These are phyloP conservation scores for Desmodus rotundus DNA, from an alignment of 2,113 vertebrate species.

Conservation along the genomic window DNA sequence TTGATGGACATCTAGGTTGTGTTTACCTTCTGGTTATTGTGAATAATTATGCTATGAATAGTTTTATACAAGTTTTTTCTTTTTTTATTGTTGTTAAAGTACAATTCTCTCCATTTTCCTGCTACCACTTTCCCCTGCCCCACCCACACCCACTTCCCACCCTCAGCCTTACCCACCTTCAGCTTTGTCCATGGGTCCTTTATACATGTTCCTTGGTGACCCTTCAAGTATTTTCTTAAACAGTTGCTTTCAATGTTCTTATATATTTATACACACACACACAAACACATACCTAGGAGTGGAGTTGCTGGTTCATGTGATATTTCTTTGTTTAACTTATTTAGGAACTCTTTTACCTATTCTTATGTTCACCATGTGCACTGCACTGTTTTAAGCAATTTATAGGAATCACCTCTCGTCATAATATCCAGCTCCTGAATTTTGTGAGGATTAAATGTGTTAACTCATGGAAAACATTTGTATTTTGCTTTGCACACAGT, in stretches of 20 bases:
- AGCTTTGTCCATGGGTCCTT: too few relatives aligned
- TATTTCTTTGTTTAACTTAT: neutral
- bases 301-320: neutral
- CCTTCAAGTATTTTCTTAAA: neutral
- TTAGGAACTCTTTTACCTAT: neutral
- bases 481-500: neutral
- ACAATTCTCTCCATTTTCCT: too few relatives aligned
- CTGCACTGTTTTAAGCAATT: neutral
- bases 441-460: neutral
- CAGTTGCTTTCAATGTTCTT: neutral
- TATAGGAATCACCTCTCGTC: neutral
- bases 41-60: neutral
- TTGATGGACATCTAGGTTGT: neutral
- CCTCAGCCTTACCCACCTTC: too few relatives aligned
- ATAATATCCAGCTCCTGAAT: neutral
- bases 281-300: neutral
- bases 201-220: too few relatives aligned
- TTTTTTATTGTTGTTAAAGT: too few relatives aligned
- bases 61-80: neutral
- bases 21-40: neutral
- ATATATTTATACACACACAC: neutral
- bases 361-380: neutral
- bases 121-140: too few relatives aligned
- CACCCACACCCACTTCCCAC: too few relatives aligned
- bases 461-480: neutral